Conservation (phyloP, 2,797 vertebrate genomes). For the Hyperoplus lanceolatus region DNA sequence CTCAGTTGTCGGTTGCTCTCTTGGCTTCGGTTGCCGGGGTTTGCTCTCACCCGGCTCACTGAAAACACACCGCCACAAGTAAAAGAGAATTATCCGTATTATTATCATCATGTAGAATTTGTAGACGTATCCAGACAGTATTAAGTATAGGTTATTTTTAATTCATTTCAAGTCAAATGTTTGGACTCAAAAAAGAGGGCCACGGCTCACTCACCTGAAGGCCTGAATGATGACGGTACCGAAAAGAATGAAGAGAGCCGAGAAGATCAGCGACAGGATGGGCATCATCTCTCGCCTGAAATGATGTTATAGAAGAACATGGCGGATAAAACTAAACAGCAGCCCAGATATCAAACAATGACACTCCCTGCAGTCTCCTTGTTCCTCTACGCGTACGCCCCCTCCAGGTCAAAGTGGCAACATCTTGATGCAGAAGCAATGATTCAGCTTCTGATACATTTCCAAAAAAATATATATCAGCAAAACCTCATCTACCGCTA, state of each 20-base stretch:
- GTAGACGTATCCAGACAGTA: neutral
- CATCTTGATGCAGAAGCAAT: constrained; percentile 9
- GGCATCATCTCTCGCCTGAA: constrained; percentile 97
- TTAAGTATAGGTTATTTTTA: neutral
- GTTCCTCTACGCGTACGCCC: neutral
- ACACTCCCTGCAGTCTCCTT: neutral
- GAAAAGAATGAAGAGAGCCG: constrained; percentile 95
- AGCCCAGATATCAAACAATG: neutral
- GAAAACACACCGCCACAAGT: constrained; percentile 31
- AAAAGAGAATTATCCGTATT: neutral
- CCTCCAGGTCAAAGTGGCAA: neutral
- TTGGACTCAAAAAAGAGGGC: neutral
- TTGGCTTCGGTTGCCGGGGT: constrained; percentile 86
- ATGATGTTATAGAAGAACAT: neutral
- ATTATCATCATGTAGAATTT: neutral
- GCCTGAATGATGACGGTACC: constrained; percentile 96
- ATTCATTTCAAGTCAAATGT: neutral
- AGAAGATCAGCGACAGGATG: constrained; percentile 95
- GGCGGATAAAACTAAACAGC: neutral
- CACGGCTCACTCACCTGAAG: constrained; percentile 88
- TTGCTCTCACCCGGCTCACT: constrained; percentile 92
- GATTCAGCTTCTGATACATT: constrained; percentile 36
- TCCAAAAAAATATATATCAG: constrained; percentile 8
- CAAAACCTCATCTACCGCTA: neutral
- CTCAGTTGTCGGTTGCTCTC: constrained; percentile 80